Conservation (phyloP, 64 coral and sea anemone genomes). For the Anthopleura sola region DNA sequence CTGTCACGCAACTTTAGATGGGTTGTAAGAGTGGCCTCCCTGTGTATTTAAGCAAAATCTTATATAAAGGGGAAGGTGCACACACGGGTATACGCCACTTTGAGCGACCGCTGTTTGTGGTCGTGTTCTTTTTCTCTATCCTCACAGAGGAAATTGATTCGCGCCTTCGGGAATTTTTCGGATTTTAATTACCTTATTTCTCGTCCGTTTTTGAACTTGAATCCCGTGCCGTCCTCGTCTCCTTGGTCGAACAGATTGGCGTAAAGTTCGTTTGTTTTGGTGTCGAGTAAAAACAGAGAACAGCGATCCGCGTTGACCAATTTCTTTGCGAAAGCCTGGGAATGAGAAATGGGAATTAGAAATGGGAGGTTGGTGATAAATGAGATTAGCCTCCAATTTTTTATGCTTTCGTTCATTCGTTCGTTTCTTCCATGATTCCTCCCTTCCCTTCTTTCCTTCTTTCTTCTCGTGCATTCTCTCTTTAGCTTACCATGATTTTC, state of each 20-base stretch:
- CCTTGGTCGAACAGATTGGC: constrained; percentile 86
- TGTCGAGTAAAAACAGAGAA: constrained; percentile 75
- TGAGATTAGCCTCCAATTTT: not conserved
- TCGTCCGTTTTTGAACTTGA: constrained; percentile 56
- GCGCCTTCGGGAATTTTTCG: no score
- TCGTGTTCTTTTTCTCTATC: no score
- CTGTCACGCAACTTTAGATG: no score
- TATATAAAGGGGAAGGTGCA: no score
- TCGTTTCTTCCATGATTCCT: not conserved
- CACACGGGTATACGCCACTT: no score
- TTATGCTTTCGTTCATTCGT: not conserved
- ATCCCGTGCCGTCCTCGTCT: constrained; percentile 66
- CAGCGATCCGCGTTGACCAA: constrained; percentile 85
- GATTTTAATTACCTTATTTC: constrained; percentile 62
- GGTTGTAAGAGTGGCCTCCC: no score
- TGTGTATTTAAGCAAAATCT: no score
- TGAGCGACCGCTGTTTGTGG: no score
- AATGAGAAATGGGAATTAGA: not conserved
- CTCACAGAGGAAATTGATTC: no score
- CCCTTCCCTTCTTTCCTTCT: not conserved
- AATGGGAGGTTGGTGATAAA: not conserved
- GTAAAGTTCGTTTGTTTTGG: constrained; percentile 57
- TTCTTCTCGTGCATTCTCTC: not conserved
- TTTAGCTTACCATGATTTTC: constrained; percentile 84
- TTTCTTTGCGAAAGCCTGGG: constrained; percentile 78